phyloP scores from a whole-genome alignment of 2,113 vertebrate species.

The Pyxicephalus adspersus region DNA sequence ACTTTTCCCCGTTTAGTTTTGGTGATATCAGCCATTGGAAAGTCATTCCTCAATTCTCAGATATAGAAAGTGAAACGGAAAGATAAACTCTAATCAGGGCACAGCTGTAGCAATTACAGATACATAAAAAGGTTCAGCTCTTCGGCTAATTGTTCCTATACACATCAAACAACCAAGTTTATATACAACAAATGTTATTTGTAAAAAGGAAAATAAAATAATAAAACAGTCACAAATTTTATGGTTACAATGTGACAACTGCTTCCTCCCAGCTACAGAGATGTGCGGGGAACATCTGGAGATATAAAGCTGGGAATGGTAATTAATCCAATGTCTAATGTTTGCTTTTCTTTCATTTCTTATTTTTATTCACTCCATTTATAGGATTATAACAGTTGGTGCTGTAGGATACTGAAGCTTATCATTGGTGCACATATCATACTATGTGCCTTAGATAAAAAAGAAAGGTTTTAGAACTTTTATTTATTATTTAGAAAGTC shows the following conservation, averaged over 20 bases:
- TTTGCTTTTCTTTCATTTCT: not conserved
- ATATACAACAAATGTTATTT: not conserved
- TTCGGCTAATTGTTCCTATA: not conserved
- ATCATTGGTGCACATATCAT: no score
- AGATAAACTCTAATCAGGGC: not conserved
- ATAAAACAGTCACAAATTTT: not conserved
- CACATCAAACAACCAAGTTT: not conserved
- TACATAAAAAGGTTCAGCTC: not conserved
- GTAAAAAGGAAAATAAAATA: not conserved
- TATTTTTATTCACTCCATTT: not conserved
- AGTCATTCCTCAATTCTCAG: not conserved
- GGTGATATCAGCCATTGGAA: not conserved
- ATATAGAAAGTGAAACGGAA: not conserved
- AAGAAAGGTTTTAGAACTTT: no score
- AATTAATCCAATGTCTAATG: not conserved
- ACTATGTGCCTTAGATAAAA: not conserved
- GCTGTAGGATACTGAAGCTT: not conserved
- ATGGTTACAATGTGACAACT: not conserved
- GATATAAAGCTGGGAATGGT: not conserved
- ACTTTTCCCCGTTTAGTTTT: no score
- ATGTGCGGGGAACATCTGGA: not conserved
- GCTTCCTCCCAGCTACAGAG: slow-evolving; percentile 1
- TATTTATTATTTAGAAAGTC: no score
- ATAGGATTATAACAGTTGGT: no score
- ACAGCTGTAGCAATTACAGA: slow-evolving; percentile 19